Evolutionary conservation across 2,888 invertebrate genomes (phyloP), one percentile per base, ranked within the genome.

Genomic region (Drosophila paramelanica): DNA sequence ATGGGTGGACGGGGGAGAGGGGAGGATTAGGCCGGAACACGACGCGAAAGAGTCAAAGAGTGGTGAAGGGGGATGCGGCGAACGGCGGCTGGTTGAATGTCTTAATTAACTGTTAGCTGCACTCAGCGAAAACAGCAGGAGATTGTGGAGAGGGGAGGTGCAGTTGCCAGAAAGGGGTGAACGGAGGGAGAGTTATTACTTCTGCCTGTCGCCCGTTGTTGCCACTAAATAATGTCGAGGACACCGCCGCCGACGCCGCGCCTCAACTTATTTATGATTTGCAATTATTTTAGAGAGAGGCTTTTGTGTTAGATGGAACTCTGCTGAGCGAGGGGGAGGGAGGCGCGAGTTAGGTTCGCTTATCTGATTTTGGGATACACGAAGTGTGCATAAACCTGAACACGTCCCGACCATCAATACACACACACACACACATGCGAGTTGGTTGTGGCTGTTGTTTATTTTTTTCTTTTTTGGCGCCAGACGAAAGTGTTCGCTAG

Each of bases 101-200:
- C 87, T 83, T 83, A 83, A 83, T 86, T 84, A 86, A 83, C 84
- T 81, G 87, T 73, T 84, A 50, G 79, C 73, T 86, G 87, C 79
- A 71, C 74, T 86, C 65, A 55, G 66, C 51, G 52, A 49, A 66
- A 75, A 56, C 62, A 67, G 55, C 31, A 23, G 51, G 61, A n/a
- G 17, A 2, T 8, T 5, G 4, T 5, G 45, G 7, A 41, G 49
- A 25, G 8, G 25, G 36, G n/a, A 8, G 8, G 8, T 25, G 46
- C 17, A 17, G 41, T 43, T 5, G 5, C 39, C 6, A 23, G 20
- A 17, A 31, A 31, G 31, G 20, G 8, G 14, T 46, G 39, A 2
- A 33, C 7, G 20, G 11, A 31, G 41, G 11, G n/a, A 20, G 55
- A 60, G 50, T 45, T 58, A 51, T 50, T 60, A 61, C 47, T 59